These are phyloP conservation scores for Eulemur albifrons DNA, from an alignment of 2,797 vertebrate genomes.

Conservation along the genomic window DNA sequence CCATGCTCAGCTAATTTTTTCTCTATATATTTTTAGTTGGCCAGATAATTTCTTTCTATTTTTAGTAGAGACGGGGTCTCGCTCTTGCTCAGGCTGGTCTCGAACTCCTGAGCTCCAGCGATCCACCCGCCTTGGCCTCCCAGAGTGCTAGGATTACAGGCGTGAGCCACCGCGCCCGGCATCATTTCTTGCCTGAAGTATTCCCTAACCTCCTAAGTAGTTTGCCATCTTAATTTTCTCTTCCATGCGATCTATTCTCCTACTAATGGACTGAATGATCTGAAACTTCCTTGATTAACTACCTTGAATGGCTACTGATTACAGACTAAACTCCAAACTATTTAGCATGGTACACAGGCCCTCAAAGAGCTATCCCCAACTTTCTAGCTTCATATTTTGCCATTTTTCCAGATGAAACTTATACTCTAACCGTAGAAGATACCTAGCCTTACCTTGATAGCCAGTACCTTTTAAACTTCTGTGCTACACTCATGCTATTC, in stretches of 20 bases:
- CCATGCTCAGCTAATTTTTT: too few relatives aligned
- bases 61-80: too few relatives aligned
- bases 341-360: not conserved
- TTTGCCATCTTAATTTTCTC: constrained; percentile 2
- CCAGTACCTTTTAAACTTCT: constrained; percentile 10
- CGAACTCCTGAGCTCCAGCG: too few relatives aligned
- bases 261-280: not conserved
- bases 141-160: too few relatives aligned
- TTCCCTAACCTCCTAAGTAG: constrained; percentile 7
- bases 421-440: not conserved
- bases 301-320: not conserved
- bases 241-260: not conserved
- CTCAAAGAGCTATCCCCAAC: not conserved
- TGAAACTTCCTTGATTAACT: constrained; percentile 37
- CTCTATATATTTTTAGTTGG: too few relatives aligned
- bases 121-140: too few relatives aligned
- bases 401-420: not conserved
- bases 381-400: not conserved
- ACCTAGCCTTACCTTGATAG: not conserved
- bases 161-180: too few relatives aligned
- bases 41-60: too few relatives aligned
- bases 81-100: too few relatives aligned
- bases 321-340: constrained; percentile 27
- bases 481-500: not conserved
- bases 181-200: constrained; percentile 18